Evolutionary conservation across 2,888 invertebrate genomes (phyloP).

Genomic region (Pyrochroa serraticornis): DNA sequence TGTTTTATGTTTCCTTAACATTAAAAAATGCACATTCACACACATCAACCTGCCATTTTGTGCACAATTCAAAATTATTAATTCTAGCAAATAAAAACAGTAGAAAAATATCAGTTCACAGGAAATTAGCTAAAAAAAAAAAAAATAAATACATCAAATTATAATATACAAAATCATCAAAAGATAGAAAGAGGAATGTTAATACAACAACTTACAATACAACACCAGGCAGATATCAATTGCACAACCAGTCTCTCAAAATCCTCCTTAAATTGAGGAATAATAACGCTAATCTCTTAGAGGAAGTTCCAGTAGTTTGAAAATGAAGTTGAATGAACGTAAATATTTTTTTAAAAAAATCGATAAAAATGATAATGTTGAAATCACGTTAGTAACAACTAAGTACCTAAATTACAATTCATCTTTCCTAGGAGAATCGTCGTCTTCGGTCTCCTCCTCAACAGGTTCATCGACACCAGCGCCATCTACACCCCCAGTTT

Average conservation of each 20-base stretch:
- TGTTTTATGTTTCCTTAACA: conserved; percentile 19
- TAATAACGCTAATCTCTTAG: conserved; percentile 24
- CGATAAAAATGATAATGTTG: conserved; percentile 19
- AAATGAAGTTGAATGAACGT: conserved; percentile 9
- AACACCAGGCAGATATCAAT: conserved; percentile 25
- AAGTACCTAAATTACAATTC: conserved; percentile 69
- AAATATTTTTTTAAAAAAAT: conserved; percentile 18
- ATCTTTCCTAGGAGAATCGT: conserved; percentile 75
- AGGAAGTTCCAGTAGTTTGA: conserved; percentile 30
- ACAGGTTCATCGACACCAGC: conserved; percentile 68
- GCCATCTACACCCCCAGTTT: conserved; percentile 84
- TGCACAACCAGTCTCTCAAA: conserved; percentile 50
- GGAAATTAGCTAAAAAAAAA: background rate
- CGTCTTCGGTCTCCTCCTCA: conserved; percentile 73
- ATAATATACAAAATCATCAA: conserved; percentile 16
- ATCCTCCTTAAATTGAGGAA: conserved; percentile 36
- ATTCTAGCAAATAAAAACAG: conserved; percentile 4
- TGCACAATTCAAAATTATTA: conserved; percentile 11
- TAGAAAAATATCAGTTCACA: conserved; percentile 17
- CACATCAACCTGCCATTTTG: conserved; percentile 23
- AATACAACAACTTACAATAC: conserved; percentile 20
- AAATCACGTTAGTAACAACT: conserved; percentile 24
- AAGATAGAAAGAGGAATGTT: conserved; percentile 25
- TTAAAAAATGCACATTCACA: conserved; percentile 23
- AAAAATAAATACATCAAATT: conserved; percentile 22